phyloP scores from a whole-genome alignment of 2,797 vertebrate genomes.

The Peromyscus aztecus region DNA sequence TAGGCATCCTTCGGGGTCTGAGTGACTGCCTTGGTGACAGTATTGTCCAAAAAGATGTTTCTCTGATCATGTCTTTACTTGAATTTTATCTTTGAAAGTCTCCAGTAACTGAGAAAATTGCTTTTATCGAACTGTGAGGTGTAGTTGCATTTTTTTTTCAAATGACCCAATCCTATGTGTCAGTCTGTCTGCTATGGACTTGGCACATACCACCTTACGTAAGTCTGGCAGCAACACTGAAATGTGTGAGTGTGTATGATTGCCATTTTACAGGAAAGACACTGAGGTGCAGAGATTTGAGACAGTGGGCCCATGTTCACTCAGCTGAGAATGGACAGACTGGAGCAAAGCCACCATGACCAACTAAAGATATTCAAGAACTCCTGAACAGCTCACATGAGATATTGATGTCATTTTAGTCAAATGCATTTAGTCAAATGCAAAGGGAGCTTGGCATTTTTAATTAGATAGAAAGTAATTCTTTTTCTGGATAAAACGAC shows the following conservation, averaged over 20 bases:
- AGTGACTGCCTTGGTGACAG: background rate
- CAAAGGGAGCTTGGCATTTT: background rate
- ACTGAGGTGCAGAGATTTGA: background rate
- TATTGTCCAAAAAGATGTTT: background rate
- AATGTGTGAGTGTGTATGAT: background rate
- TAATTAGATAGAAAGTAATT: background rate
- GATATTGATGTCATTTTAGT: background rate
- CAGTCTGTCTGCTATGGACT: background rate
- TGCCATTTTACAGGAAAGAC: background rate
- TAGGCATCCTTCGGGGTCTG: background rate
- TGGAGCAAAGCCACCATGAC: background rate
- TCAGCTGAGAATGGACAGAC: background rate
- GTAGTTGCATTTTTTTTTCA: background rate
- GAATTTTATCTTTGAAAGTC: background rate
- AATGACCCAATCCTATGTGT: background rate
- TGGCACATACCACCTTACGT: background rate
- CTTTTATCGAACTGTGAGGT: background rate
- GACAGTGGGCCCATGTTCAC: background rate
- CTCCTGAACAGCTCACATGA: background rate
- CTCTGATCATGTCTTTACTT: background rate
- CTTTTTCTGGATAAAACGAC: background rate
- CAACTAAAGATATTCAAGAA: background rate
- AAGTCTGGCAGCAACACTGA: background rate
- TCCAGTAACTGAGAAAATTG: background rate
- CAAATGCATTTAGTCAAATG: slow-evolving; percentile 25